Conservation (phyloP, 1,140 invertebrate genomes). For the Chironomus tepperi region DNA sequence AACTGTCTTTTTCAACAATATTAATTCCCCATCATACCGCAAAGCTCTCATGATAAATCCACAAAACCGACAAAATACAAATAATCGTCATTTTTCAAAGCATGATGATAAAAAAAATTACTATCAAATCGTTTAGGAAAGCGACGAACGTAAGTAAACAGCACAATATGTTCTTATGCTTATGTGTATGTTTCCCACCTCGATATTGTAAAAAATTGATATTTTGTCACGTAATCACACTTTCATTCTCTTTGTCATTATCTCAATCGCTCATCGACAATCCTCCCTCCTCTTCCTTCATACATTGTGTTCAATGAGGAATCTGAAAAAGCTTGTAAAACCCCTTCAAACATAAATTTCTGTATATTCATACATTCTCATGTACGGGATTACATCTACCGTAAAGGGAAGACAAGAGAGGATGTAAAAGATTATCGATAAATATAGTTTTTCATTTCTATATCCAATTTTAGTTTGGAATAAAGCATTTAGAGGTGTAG, state of each 20-base stretch:
- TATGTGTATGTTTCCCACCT: background rate
- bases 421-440: too few relatives aligned
- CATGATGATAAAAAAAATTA: background rate
- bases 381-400: too few relatives aligned
- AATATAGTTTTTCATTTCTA: too few relatives aligned
- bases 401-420: too few relatives aligned
- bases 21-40: background rate
- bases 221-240: slow-evolving; percentile 22
- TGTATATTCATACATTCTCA: too few relatives aligned
- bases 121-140: background rate
- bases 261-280: background rate
- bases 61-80: background rate
- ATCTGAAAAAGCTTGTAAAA: too few relatives aligned
- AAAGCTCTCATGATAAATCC: background rate
- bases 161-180: background rate
- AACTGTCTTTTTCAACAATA: background rate
- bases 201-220: slow-evolving; percentile 14
- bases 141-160: background rate
- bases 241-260: slow-evolving; percentile 10
- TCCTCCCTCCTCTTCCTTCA: background rate
- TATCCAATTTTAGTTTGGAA: too few relatives aligned
- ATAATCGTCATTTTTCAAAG: background rate
- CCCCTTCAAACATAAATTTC: too few relatives aligned
- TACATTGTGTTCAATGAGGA: background rate
- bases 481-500: too few relatives aligned